Evolutionary conservation across 2,888 invertebrate genomes (phyloP), one percentile per base, ranked within the genome.

Genomic region (Drosophila demipolita): DNA sequence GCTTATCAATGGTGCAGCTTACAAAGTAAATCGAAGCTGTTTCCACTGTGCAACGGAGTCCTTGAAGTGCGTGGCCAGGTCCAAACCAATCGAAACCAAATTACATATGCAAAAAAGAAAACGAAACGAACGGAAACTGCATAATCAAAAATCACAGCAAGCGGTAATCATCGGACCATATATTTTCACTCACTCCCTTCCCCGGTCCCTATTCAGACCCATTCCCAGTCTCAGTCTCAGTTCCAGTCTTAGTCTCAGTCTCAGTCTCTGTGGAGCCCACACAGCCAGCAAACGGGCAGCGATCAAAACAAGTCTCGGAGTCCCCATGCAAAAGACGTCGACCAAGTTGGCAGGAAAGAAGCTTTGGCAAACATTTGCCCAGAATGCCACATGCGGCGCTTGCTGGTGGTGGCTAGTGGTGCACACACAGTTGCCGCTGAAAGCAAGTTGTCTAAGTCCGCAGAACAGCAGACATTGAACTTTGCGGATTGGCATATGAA

Each of bases 131-230:
- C 87, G 83, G 88, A 85, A 85, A 85, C 85, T 85, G 89, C 90
- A 85, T 88, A 85, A 85, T 85, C 85, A 85, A 85, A 85, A 85
- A 89, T 85, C 85, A 85, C 85, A 85, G 85, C 85, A 83, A 85
- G 85, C 90, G 85, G 85, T 85, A 85, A 89, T 85, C 85, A 85
- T 89, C 85, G 85, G 68, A 86, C 90, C 90, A 89, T 85, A 85
- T 89, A 85, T 85, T 85, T 85, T 80, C 73, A 71, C 70, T 63
- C 70, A 55, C 80, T 58, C 50, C 59, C 50, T 52, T 9, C 67
- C 61, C 12, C 45, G 0, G 45, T 38, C 50, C 26, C 29, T 48
- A 26, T 7, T 40, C 53, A 2, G 36, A 29, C 29, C 29, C 29
- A 5, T 29, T 4, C 40, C 48, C 33, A 17, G 8, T 36, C 42